These are phyloP conservation scores for Misgurnus anguillicaudatus DNA, from an alignment of 2,113 vertebrate species.

Conservation along the genomic window DNA sequence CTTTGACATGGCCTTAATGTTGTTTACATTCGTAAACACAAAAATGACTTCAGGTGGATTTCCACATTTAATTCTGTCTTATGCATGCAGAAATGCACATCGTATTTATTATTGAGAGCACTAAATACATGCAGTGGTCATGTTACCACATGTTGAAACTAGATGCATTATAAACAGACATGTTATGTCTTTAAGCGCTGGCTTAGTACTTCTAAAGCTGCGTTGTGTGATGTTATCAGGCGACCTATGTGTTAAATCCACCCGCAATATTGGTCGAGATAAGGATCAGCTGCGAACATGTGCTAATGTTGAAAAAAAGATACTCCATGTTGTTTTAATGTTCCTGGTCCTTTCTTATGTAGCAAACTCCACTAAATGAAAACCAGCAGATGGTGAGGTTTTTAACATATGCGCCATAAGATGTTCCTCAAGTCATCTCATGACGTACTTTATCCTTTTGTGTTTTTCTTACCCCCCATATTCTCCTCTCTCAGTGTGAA, in stretches of 20 bases:
- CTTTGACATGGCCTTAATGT: no score
- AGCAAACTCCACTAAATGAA: constrained; percentile 71
- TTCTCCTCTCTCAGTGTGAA: constrained; percentile 62
- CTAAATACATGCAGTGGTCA: not conserved
- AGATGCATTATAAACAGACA: constrained; percentile 1
- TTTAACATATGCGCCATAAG: constrained; percentile 33
- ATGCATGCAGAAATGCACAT: not conserved
- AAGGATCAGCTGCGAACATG: constrained; percentile 49
- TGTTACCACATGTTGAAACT: not conserved
- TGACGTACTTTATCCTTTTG: constrained; percentile 59
- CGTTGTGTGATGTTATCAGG: constrained; percentile 51
- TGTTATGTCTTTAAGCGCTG: constrained; percentile 1
- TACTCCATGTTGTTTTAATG: constrained; percentile 56
- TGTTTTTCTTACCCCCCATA: constrained; percentile 53
- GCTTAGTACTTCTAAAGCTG: constrained; percentile 42
- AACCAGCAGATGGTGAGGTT: constrained; percentile 66
- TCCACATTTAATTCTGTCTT: no score
- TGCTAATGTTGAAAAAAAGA: constrained; percentile 39
- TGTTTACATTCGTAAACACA: no score
- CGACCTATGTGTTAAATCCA: constrained; percentile 58
- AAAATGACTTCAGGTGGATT: no score
- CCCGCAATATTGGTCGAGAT: constrained; percentile 61
- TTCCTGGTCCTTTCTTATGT: constrained; percentile 53
- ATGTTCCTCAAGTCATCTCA: constrained; percentile 67
- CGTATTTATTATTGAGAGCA: not conserved